Evolutionary conservation across 2,797 vertebrate species (phyloP), one percentile per base, ranked within the genome.

Genomic region (Mus minutoides): DNA sequence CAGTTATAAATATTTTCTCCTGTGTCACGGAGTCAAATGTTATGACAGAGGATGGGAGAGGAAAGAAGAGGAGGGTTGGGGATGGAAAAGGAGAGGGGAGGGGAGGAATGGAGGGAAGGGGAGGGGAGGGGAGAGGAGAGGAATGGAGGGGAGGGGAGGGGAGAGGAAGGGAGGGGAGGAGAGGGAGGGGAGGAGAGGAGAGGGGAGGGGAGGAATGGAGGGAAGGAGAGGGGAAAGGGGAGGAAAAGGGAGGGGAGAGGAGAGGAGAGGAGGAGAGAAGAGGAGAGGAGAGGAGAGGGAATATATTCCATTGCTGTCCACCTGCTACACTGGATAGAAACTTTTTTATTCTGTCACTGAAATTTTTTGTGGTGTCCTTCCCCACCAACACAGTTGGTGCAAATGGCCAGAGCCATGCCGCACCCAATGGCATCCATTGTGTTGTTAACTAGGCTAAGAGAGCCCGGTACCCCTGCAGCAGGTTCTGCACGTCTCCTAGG

Each of bases 101-200:
- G 29, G 3, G 71, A 3, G 9, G 1, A n/a, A n/a, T n/a, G n/a
- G 5, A 3, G 34, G 2, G 17, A 0, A 24, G n/a, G 2, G n/a
- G 9, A 29, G n/a, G 8, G 8, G 8, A 10, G 17, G 2, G 31
- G 10, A 31, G 78, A 24, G 21, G 19, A n/a, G 29, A 10, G 22
- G 13, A n/a, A n/a, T n/a, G n/a, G n/a, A n/a, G 40, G 6, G 13
- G 4, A 22, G 26, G 12, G 2, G 11, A 24, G 21, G 21, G 14
- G 3, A 56, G 34, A 4, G 22, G 13, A n/a, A n/a, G n/a, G n/a
- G n/a, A n/a, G 40, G 6, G 13, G 4, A 22, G 26, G 12, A 1
- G 11, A 24, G 14, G 1, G 0, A 1, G 52, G 6, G 6, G 13
- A 19, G 22, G 34, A 3, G 22, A 37, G n/a, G 40, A 24, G 31